phyloP scores from a whole-genome alignment of 2,888 invertebrate species.

The Thymelicus sylvestris region DNA sequence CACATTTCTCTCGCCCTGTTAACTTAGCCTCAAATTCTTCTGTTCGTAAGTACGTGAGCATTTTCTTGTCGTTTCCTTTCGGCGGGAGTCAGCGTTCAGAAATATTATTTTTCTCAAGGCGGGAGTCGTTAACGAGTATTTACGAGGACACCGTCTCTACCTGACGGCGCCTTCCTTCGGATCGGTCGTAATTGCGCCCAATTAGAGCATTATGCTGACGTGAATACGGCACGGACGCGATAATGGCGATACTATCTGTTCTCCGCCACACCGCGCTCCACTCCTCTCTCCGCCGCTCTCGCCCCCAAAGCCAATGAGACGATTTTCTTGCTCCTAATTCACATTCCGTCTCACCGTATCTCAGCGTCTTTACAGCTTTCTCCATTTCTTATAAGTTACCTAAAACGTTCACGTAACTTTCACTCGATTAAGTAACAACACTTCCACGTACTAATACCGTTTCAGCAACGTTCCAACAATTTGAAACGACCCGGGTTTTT shows the following conservation, averaged over 20 bases:
- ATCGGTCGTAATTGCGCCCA: slow-evolving; percentile 81
- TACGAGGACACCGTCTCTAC: slow-evolving; percentile 80
- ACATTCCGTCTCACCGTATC: slow-evolving; percentile 71
- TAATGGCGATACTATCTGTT: slow-evolving; percentile 80
- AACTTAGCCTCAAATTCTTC: slow-evolving; percentile 70
- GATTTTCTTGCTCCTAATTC: slow-evolving; percentile 71
- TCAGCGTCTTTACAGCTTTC: slow-evolving; percentile 66
- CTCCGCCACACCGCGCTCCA: slow-evolving; percentile 48
- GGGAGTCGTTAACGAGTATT: slow-evolving; percentile 82
- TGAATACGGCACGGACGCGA: slow-evolving; percentile 79
- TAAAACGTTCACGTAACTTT: slow-evolving; percentile 76
- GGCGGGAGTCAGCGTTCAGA: slow-evolving; percentile 69
- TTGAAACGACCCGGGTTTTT: slow-evolving; percentile 14
- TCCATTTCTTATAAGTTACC: slow-evolving; percentile 71
- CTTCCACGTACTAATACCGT: slow-evolving; percentile 52
- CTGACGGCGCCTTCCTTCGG: slow-evolving; percentile 78
- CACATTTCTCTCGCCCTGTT: slow-evolving; percentile 67
- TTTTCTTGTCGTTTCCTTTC: slow-evolving; percentile 71
- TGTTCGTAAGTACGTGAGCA: slow-evolving; percentile 69
- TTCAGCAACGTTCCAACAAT: slow-evolving; percentile 18
- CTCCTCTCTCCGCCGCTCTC: slow-evolving; percentile 47
- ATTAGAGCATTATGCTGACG: slow-evolving; percentile 84
- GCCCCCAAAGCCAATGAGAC: slow-evolving; percentile 65
- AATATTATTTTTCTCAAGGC: slow-evolving; percentile 79
- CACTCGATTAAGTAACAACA: slow-evolving; percentile 75